Evolutionary conservation across 2,113 vertebrate genomes (phyloP), one percentile per base, ranked within the genome.

Genomic region (Taxidea taxus): DNA sequence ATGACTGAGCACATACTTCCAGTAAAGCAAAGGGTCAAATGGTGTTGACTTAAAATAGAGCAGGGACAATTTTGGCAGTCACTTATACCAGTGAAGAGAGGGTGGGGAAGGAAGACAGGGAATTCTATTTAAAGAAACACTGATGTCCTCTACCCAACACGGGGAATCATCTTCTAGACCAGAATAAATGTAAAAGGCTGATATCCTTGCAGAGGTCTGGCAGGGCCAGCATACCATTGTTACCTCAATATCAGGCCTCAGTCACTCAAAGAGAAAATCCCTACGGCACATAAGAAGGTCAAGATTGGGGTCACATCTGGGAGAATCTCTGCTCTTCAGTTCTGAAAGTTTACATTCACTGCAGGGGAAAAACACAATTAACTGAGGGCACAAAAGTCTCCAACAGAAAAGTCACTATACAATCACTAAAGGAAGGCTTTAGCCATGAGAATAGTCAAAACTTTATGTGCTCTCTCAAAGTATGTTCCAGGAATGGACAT

Each of bases 121-220:
- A 64, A 77, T 92, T 96, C 94, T 96, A 93, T 98, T 96, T 96
- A 91, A 96, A 95, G 95, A 96, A 87, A 91, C 42, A 58, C 47
- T 1, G 4, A 56, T 95, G 78, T n/a, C 72, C 44, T 97, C 72
- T 84, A 49, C 44, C n/a, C 91, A 86, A 29, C 18, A 44, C 34
- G 31, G 31, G 37, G 88, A 96, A 85, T 92, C 60, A 54, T 87
- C 75, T 87, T 42, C 34, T 80, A 81, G 80, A 92, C 15, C 3
- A 68, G 49, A 70, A 68, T 78, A 93, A 93, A 87, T 90, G 29
- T 64, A 21, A 84, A 96, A 96, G 92, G 37, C 60, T 37, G 23
- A 84, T 87, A 51, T 42, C 56, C 62, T 94, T 70, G 3, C 47
- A 29, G 72, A 88, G 83, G 86, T 93, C 93, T 90, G 84, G 12